These are phyloP conservation scores for Dicyrtomina minuta DNA, from an alignment of 2,888 invertebrate genomes.

Conservation along the genomic window DNA sequence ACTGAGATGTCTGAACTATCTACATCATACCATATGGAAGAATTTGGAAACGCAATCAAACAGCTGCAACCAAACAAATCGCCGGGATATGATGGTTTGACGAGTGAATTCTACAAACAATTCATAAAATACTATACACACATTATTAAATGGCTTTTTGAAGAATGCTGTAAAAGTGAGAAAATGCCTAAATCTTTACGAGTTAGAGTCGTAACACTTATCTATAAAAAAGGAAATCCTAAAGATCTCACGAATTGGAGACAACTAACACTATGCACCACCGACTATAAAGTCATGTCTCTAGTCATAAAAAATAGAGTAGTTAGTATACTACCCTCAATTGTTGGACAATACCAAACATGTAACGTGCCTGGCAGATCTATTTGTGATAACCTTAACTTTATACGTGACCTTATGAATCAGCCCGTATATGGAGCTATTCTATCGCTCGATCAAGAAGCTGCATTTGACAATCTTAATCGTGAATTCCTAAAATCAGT, in stretches of 20 bases:
- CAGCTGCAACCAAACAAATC: neutral
- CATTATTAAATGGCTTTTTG: neutral
- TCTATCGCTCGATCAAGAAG: slow-evolving; percentile 5
- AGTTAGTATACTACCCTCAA: neutral
- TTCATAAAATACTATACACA: neutral
- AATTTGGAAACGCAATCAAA: neutral
- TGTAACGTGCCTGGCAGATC: slow-evolving; percentile 10
- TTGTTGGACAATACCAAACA: slow-evolving; percentile 23
- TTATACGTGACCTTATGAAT: neutral
- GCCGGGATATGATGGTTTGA: slow-evolving; percentile 17
- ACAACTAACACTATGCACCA: slow-evolving; percentile 13
- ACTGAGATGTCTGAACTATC: too few species aligned
- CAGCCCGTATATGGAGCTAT: neutral
- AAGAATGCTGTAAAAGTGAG: too few species aligned
- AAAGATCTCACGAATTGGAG: slow-evolving; percentile 1
- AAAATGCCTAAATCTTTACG: neutral
- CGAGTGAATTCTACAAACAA: slow-evolving; percentile 9
- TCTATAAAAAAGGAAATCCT: slow-evolving; percentile 16
- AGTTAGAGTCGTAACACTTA: neutral
- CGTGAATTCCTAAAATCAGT: neutral
- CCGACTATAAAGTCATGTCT: slow-evolving; percentile 19
- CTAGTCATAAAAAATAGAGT: slow-evolving; percentile 5
- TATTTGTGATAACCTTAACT: slow-evolving; percentile 17
- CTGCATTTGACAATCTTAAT: slow-evolving; percentile 7
- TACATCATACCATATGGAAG: too few species aligned